Base-by-base conservation (phyloP, 2,113 vertebrate genomes). In the Eidolon helvum region DNA sequence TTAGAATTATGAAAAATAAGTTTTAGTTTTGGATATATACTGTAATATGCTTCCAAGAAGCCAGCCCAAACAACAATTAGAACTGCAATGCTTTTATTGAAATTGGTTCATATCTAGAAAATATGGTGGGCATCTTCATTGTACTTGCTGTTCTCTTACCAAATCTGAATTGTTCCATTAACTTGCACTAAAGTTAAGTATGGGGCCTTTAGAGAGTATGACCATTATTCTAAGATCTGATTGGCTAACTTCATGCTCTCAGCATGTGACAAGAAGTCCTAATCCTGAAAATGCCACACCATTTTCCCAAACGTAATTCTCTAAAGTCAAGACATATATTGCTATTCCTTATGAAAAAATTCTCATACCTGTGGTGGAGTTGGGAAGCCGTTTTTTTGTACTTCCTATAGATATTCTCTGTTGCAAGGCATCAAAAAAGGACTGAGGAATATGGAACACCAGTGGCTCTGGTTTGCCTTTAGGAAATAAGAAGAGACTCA, bases 381-480 rank as follows among this genome's bases (percentile, higher is more conserved):
- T 99, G 15, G 99, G 99, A n/a, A 99, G 99, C 57, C 99, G 98
- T 98, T 99, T 99, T 98, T 99, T 99, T 30, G 99, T 98, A 61
- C 99, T 99, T 22, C 99, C 99, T 2, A 99, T 98, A 10, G 99
- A 99, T 94, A 99, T 98, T 4, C 99, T 98, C 97, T 99, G 99
- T 97, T 99, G 99, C 63, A 99, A 98, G 0, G 99, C 99, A 7
- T 99, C 99, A 19, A 99, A 99, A 98, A 99, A 99, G 3, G 99
- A 98, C 97, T 99, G 99, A 1, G 99, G 99, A 80, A 99, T 99
- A 98, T 99, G 99, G 98, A 99, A 99, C 12, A 99, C 99, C 98
- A 99, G 97, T 0, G 99, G 99, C 78, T 99, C 99, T 0, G 99
- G 99, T 87, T 99, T 99, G 57, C 99, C 99, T 99, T 97, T 1